These are phyloP conservation scores for Verasper variegatus DNA, from an alignment of 2,113 vertebrate species.

Conservation along the genomic window DNA sequence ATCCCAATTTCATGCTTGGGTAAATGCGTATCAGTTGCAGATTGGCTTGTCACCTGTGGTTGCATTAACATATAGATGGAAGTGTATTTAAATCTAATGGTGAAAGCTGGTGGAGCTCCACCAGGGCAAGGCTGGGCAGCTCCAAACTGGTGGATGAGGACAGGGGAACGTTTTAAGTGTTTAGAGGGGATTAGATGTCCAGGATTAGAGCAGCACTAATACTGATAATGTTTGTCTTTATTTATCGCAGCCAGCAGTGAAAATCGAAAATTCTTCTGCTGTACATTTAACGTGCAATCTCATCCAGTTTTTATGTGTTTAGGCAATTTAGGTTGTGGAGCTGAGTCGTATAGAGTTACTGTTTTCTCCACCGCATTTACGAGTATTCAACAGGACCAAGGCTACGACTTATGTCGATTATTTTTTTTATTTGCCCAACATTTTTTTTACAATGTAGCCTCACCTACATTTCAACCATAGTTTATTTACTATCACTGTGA, in stretches of 20 bases:
- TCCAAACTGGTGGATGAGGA: constrained; percentile 46
- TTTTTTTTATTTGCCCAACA: too few relatives aligned
- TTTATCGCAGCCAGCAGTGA: constrained; percentile 65
- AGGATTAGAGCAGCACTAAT: constrained; percentile 58
- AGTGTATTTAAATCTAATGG: constrained; percentile 67
- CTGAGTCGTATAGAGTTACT: background rate
- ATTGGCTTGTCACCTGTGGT: constrained; percentile 73
- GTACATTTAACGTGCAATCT: background rate
- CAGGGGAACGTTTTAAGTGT: constrained; percentile 18
- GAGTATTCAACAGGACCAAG: background rate
- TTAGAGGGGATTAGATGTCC: constrained; percentile 59
- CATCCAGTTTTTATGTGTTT: background rate
- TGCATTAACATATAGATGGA: constrained; percentile 82
- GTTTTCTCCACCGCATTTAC: background rate
- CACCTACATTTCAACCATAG: too few relatives aligned
- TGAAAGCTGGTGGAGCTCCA: constrained; percentile 47
- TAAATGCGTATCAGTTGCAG: constrained; percentile 67
- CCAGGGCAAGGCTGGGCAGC: constrained; percentile 22
- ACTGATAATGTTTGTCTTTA: constrained; percentile 69
- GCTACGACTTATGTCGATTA: too few relatives aligned
- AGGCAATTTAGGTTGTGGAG: background rate
- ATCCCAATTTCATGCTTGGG: constrained; percentile 75
- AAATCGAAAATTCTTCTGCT: constrained; percentile 9
- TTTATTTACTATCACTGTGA: too few relatives aligned
- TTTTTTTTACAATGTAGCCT: too few relatives aligned